These are phyloP conservation scores for Zosterops japonicus DNA, from an alignment of 2,113 vertebrate species.

Conservation along the genomic window DNA sequence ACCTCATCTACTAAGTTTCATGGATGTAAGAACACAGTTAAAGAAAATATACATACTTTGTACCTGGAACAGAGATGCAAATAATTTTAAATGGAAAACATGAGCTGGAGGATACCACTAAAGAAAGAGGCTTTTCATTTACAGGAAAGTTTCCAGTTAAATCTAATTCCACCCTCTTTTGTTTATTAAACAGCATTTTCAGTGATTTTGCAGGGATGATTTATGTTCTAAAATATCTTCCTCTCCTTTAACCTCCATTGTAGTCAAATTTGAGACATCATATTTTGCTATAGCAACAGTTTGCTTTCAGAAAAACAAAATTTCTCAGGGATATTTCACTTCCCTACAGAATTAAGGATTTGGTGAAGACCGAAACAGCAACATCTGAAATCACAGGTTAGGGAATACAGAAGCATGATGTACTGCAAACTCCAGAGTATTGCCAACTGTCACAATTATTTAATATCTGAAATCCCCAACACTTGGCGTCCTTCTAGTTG, in stretches of 20 bases:
- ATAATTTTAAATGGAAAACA: background rate
- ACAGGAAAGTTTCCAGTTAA: background rate
- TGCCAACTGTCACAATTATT: background rate
- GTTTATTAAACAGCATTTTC: background rate
- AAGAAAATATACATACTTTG: background rate
- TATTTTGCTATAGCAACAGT: conserved; percentile 38
- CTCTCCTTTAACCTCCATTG: background rate
- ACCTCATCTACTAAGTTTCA: background rate
- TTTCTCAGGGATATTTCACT: conserved; percentile 5
- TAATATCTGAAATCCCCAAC: background rate
- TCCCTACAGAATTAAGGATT: conserved; percentile 32
- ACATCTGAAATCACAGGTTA: conserved; percentile 28
- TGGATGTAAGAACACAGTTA: background rate
- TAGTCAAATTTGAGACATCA: conserved; percentile 4
- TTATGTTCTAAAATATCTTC: conserved; percentile 3
- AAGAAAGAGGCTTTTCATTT: background rate
- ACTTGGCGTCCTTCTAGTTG: background rate
- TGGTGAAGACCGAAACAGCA: conserved; percentile 18
- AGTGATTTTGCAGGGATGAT: background rate
- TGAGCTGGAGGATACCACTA: background rate
- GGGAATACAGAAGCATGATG: conserved; percentile 10
- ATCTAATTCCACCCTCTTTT: background rate
- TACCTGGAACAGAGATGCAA: background rate
- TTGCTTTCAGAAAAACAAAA: conserved; percentile 49
- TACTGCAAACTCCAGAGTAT: background rate